A percentile compares a stretch with the other conserved stretches of the same genome.
These are phyloP conservation scores for Fopius arisanus DNA, from an alignment of 1,140 invertebrate genomes.

Conservation along the genomic window DNA sequence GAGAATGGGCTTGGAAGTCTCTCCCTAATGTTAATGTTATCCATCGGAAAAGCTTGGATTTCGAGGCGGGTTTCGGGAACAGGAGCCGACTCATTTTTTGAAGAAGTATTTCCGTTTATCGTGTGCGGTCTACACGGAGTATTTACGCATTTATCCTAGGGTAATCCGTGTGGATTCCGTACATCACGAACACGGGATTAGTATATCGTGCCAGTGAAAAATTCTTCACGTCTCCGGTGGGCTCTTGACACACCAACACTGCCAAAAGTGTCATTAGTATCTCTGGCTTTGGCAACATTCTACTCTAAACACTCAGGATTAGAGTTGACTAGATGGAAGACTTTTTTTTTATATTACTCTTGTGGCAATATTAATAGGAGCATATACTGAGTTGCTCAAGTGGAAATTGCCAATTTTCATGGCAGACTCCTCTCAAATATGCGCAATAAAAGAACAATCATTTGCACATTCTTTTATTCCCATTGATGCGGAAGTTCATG, in stretches of 20 bases:
- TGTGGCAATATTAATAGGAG: not conserved
- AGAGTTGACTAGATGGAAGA: not conserved
- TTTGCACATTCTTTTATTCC: not conserved
- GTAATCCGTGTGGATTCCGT: not conserved
- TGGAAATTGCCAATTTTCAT: not conserved
- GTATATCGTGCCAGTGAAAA: constrained; percentile 1
- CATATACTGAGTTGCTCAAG: not conserved
- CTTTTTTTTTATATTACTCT: not conserved
- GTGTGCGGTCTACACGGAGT: not conserved
- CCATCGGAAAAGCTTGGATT: too few relatives aligned
- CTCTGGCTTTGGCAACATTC: constrained; percentile 1
- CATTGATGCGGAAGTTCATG: too few relatives aligned
- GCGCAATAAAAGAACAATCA: not conserved
- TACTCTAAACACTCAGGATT: constrained; percentile 5
- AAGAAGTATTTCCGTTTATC: constrained; percentile 3
- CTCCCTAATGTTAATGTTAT: too few relatives aligned
- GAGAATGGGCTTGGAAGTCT: too few relatives aligned
- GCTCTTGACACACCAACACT: not conserved
- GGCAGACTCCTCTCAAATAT: not conserved
- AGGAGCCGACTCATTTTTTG: not conserved
- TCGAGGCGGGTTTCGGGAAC: too few relatives aligned
- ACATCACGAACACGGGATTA: constrained; percentile 11
- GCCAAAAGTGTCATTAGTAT: constrained; percentile 8
- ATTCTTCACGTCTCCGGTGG: not conserved
- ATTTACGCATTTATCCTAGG: constrained; percentile 8